Evolutionary conservation across 2,888 invertebrate species (phyloP), one percentile per base, ranked within the genome.

Genomic region (Merodon equestris): DNA sequence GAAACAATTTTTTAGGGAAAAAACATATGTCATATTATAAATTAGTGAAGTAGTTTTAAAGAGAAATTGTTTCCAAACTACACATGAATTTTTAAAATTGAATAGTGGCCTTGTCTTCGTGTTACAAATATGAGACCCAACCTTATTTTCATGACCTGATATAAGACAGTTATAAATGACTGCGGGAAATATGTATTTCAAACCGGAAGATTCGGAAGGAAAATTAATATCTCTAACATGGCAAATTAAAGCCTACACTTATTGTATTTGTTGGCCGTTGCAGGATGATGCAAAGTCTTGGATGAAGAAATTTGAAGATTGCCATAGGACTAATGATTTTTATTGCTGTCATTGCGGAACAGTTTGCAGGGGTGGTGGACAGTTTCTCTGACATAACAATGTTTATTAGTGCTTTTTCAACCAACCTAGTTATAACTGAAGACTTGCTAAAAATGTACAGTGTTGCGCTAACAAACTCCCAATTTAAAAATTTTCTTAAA

Each of bases 341-440:
- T 27, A 13, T 82, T 5, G 57, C 83, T 14, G 83, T 83, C 61
- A 83, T 84, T 61, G 85, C 84, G 17, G 86, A 84, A 18, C 85
- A 87, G 44, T 47, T 84, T 7, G 82, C 83, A 18, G 87, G 84
- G 48, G 17, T 87, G 42, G 7, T 83, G 1, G 56, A 54, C n/a
- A 68, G 84, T 70, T 58, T 77, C 0, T 19, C 83, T 10, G 81
- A 85, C 15, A 72, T 87, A 5, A 86, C 85, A 64, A 72, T 83
- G 36, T 82, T 85, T 82, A 57, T 87, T 2, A 84, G 84, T 7
- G 86, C 84, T 10, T 60, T 84, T 38, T 86, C 86, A 5, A 85
- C 86, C 0, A 83, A 84, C 73, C 17, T 87, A 13, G 75, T 83
- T 10, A 34, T 86, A 10, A 36, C 83, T 12, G 87, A 87, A 60